A percentile compares a stretch with the other conserved stretches of the same genome.
Conservation (phyloP, 2,113 vertebrate genomes). For the Erinaceus europaeus region DNA sequence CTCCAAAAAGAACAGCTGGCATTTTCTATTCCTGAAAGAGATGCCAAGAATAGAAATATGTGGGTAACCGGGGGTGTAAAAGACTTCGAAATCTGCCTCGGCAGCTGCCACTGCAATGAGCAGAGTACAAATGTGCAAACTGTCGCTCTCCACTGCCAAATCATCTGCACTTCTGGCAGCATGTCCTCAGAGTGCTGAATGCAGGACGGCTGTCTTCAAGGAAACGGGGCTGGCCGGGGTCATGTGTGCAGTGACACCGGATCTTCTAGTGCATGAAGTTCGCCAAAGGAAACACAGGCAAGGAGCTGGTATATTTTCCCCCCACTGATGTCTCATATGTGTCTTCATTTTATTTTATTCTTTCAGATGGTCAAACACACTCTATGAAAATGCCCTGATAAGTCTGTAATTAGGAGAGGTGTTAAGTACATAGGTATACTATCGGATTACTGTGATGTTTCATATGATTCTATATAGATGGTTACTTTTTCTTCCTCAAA, state of each 20-base stretch:
- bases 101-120: slow-evolving; percentile 78
- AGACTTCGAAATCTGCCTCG: slow-evolving; percentile 78
- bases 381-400: not conserved
- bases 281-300: slow-evolving; percentile 25
- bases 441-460: not conserved
- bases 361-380: slow-evolving; percentile 21
- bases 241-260: not conserved
- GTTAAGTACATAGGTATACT: not conserved
- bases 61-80: slow-evolving; percentile 51
- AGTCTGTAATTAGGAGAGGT: not conserved
- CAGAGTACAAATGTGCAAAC: slow-evolving; percentile 67
- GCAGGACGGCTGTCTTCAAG: slow-evolving; percentile 31
- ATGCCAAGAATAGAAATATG: slow-evolving; percentile 75
- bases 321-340: not conserved
- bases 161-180: slow-evolving; percentile 71
- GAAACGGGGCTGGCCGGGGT: not conserved
- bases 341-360: slow-evolving; percentile 61
- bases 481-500: not conserved
- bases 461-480: not conserved
- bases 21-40: slow-evolving; percentile 76
- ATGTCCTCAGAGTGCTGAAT: not conserved
- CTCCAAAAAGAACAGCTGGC: slow-evolving; percentile 81
- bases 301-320: not conserved
- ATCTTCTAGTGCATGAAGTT: slow-evolving; percentile 7
- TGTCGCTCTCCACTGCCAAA: slow-evolving; percentile 65